These are phyloP conservation scores for Coenonympha arcania DNA, from an alignment of 2,888 invertebrate species.

Conservation along the genomic window DNA sequence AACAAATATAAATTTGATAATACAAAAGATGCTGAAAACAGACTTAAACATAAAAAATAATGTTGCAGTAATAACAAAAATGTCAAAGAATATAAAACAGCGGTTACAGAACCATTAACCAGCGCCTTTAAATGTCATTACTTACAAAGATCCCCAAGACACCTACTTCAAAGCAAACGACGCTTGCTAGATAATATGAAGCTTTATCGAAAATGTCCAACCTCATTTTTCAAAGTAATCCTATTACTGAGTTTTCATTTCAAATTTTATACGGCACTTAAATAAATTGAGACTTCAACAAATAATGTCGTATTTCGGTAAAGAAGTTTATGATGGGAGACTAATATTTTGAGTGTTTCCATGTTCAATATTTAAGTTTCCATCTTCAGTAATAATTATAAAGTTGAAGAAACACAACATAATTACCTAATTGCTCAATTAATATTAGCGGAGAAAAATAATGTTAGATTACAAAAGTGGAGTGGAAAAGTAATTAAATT, in stretches of 20 bases:
- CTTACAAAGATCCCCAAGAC: slow-evolving; percentile 2
- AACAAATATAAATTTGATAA: too few relatives aligned
- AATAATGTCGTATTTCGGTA: neutral
- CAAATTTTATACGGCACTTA: slow-evolving; percentile 23
- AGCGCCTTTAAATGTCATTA: neutral
- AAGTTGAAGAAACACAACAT: too few relatives aligned
- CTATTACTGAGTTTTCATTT: slow-evolving; percentile 21
- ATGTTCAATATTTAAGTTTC: too few relatives aligned
- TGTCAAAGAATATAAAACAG: too few relatives aligned
- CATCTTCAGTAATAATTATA: too few relatives aligned
- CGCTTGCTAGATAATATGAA: slow-evolving; percentile 7
- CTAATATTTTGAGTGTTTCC: too few relatives aligned
- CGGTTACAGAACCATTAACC: neutral
- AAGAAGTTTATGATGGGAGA: neutral
- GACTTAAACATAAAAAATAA: neutral
- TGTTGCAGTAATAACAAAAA: neutral
- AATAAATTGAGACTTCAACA: slow-evolving; percentile 10
- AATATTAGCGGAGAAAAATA: too few relatives aligned
- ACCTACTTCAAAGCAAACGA: slow-evolving; percentile 14
- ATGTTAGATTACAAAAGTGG: too few relatives aligned
- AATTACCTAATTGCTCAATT: too few relatives aligned
- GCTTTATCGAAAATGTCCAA: slow-evolving; percentile 17
- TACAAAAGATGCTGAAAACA: too few relatives aligned
- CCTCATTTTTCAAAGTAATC: slow-evolving; percentile 26
- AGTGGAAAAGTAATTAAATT: too few relatives aligned